Evolutionary conservation across 2,797 vertebrate genomes (phyloP).

Genomic region (Pipistrellus kuhlii): DNA sequence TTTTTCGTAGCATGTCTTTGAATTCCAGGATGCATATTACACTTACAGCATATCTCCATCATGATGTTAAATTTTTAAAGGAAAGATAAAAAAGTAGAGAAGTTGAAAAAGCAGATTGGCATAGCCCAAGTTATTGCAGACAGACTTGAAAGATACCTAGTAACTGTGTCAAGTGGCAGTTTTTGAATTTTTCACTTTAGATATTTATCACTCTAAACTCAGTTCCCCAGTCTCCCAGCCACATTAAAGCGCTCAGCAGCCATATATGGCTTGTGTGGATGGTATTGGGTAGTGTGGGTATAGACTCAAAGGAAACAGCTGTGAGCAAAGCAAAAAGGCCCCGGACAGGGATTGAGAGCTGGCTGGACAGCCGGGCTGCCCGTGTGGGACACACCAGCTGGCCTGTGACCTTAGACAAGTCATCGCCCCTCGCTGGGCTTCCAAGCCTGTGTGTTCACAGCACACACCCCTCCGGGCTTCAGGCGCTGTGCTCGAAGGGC

Average conservation of each 20-base stretch:
- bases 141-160: neutral
- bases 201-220: neutral
- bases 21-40: neutral
- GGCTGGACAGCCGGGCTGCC: neutral
- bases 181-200: neutral
- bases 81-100: neutral
- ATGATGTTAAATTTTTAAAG: neutral
- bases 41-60: neutral
- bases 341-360: neutral
- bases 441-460: neutral
- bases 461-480: neutral
- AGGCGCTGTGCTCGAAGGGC: accelerated
- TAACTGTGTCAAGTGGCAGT: neutral
- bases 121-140: neutral
- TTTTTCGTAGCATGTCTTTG: neutral
- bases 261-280: neutral
- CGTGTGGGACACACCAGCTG: neutral
- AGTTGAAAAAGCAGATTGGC: neutral
- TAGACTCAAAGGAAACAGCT: neutral
- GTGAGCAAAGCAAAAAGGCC: neutral
- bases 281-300: neutral
- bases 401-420: neutral
- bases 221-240: neutral
- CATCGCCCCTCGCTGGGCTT: neutral
- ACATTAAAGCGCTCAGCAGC: neutral